Conservation (phyloP, 2,888 invertebrate genomes). For the Leptinotarsa juncta region DNA sequence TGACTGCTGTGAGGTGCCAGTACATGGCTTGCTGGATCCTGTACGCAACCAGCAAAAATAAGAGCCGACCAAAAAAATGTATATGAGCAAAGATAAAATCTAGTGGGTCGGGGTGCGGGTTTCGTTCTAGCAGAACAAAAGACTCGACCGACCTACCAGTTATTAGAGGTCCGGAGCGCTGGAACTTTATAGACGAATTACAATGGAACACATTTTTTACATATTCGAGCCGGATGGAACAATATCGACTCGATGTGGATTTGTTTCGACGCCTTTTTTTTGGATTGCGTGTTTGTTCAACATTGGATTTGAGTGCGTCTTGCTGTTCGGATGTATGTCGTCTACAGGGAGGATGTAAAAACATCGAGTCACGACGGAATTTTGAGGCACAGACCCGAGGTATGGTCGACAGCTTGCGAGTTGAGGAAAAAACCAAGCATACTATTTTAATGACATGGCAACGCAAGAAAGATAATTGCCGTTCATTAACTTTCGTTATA, state of each 20-base stretch:
- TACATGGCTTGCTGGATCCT: constrained; percentile 65
- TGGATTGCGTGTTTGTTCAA: constrained; percentile 16
- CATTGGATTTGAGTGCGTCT: constrained; percentile 14
- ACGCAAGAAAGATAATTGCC: constrained; percentile 1
- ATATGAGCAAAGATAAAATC: constrained; percentile 66
- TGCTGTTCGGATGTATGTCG: background rate
- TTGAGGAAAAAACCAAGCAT: constrained; percentile 3
- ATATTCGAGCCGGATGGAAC: constrained; percentile 46
- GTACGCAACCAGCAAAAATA: constrained; percentile 67
- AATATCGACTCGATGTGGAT: constrained; percentile 44
- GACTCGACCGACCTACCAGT: constrained; percentile 63
- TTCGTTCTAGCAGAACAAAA: constrained; percentile 64
- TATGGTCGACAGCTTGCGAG: background rate
- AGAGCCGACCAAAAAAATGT: constrained; percentile 66
- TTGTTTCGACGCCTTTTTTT: constrained; percentile 16
- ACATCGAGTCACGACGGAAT: background rate
- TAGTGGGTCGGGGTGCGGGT: constrained; percentile 64
- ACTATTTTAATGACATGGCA: constrained; percentile 1
- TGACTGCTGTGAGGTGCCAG: constrained; percentile 66
- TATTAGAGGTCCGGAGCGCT: constrained; percentile 61
- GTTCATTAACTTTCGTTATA: background rate
- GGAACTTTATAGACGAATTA: constrained; percentile 63
- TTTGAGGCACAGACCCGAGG: background rate
- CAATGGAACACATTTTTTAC: constrained; percentile 61
- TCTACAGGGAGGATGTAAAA: background rate